Evolutionary conservation across 1,140 invertebrate genomes (phyloP).

Genomic region (Zaprionus tsacasi): DNA sequence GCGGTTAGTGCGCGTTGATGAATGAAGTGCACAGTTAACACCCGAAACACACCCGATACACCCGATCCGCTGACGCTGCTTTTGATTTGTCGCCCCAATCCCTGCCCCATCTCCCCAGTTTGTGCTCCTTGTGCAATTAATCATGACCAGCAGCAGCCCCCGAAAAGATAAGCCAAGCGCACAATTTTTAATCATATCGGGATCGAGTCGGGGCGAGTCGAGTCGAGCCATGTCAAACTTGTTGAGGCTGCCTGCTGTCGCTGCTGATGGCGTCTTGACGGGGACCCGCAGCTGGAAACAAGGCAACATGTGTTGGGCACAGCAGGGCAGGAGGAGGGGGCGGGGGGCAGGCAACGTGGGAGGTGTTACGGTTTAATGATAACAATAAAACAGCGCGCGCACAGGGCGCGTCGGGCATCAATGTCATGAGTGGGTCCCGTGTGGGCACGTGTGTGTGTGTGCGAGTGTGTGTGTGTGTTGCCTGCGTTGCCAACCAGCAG

Average conservation of each 20-base stretch:
- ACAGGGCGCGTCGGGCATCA: slow-evolving; percentile 61
- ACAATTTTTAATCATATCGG: slow-evolving; percentile 80
- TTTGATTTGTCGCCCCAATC: slow-evolving; percentile 53
- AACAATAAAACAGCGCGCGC: slow-evolving; percentile 77
- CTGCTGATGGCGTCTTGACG: neutral
- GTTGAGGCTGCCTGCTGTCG: slow-evolving; percentile 47
- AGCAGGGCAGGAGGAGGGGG: neutral
- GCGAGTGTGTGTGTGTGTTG: slow-evolving; percentile 27
- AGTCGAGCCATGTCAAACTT: slow-evolving; percentile 66
- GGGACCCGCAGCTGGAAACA: slow-evolving; percentile 58
- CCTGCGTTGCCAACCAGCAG: slow-evolving; percentile 54
- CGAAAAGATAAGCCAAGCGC: slow-evolving; percentile 63
- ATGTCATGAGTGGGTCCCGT: slow-evolving; percentile 63
- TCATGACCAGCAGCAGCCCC: slow-evolving; percentile 52
- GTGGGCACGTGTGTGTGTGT: slow-evolving; percentile 20
- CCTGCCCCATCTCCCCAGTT: neutral
- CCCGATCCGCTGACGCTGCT: slow-evolving; percentile 8
- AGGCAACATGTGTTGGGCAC: slow-evolving; percentile 39
- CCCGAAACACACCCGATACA: slow-evolving; percentile 41
- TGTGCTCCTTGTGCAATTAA: slow-evolving; percentile 70
- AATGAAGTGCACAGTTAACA: slow-evolving; percentile 82
- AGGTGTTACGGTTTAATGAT: slow-evolving; percentile 78
- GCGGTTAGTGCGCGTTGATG: slow-evolving; percentile 78
- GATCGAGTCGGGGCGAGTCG: slow-evolving; percentile 46
- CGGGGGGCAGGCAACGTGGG: slow-evolving; percentile 20